A percentile compares a stretch with the other conserved stretches of the same genome.
Evolutionary conservation across 2,113 vertebrate species (phyloP).

Genomic region (Nothoprocta perdicaria): DNA sequence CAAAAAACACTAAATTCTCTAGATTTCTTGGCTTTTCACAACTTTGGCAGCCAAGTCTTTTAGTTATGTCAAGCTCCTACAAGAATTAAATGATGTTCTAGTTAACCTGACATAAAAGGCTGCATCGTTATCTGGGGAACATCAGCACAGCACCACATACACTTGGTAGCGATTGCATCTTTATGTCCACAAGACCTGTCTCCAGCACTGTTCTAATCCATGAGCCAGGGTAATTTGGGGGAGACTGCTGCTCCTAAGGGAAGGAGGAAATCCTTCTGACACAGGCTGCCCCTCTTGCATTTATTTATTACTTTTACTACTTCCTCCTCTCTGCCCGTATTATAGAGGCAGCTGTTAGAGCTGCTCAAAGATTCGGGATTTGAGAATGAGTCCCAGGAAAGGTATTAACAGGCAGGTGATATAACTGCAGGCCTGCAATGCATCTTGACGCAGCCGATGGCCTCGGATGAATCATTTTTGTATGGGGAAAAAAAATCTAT

Average conservation of each 20-base stretch:
- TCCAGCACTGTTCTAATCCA: background rate
- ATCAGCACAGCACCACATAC: background rate
- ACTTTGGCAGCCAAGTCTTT: background rate
- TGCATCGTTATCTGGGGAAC: background rate
- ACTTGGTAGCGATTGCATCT: fast-evolving
- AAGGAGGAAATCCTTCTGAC: background rate
- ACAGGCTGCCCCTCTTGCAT: background rate
- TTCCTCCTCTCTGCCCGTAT: fast-evolving
- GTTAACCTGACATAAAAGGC: background rate
- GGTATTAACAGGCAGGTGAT: background rate
- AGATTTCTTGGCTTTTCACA: background rate
- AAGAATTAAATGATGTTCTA: background rate
- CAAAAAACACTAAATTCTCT: background rate
- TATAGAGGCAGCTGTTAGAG: background rate
- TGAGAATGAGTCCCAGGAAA: background rate
- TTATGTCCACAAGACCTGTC: background rate
- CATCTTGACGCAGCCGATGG: fast-evolving
- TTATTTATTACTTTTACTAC: fast-evolving
- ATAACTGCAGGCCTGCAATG: background rate
- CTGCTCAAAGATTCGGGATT: background rate
- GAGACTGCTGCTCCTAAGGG: background rate
- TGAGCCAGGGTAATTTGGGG: background rate
- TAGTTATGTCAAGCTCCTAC: background rate
- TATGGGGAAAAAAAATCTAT: fast-evolving
- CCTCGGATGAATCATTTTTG: background rate